These are phyloP conservation scores for Paguma larvata DNA, from an alignment of 2,797 vertebrate species.

Conservation along the genomic window DNA sequence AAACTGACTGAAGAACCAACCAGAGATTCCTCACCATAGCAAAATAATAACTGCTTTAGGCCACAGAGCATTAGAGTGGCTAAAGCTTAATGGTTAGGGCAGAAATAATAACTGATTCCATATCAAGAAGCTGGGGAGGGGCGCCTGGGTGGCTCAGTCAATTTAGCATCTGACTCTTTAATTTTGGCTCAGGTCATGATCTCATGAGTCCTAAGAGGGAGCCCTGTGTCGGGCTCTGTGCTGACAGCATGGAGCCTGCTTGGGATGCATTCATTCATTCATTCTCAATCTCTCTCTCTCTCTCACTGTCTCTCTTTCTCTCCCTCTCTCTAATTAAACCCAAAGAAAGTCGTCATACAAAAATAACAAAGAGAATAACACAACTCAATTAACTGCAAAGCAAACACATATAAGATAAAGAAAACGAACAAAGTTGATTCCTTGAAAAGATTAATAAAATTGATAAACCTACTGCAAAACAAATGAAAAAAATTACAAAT, in stretches of 20 bases:
- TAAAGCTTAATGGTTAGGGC: background rate
- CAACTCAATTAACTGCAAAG: background rate
- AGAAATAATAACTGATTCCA: background rate
- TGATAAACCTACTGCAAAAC: background rate
- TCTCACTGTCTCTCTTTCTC: too few relatives aligned
- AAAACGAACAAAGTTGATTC: background rate
- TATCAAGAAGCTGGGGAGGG: background rate
- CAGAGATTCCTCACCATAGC: background rate
- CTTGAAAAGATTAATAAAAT: background rate
- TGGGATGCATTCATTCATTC: too few relatives aligned
- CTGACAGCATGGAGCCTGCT: too few relatives aligned
- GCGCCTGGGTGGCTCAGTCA: too few relatives aligned
- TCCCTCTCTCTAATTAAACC: background rate
- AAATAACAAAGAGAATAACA: background rate
- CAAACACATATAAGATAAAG: background rate
- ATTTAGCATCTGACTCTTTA: too few relatives aligned
- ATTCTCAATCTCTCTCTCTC: too few relatives aligned
- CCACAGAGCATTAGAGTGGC: background rate
- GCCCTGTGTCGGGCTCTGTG: too few relatives aligned
- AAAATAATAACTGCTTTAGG: background rate
- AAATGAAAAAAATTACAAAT: background rate
- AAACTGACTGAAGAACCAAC: background rate
- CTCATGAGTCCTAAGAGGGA: too few relatives aligned
- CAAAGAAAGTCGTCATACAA: background rate
- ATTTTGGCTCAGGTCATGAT: too few relatives aligned